Percentiles rank a stretch among this genome's conserved stretches.
Evolutionary conservation across 2,797 vertebrate genomes (phyloP).

Genomic region (Buphagus erythrorhynchus): DNA sequence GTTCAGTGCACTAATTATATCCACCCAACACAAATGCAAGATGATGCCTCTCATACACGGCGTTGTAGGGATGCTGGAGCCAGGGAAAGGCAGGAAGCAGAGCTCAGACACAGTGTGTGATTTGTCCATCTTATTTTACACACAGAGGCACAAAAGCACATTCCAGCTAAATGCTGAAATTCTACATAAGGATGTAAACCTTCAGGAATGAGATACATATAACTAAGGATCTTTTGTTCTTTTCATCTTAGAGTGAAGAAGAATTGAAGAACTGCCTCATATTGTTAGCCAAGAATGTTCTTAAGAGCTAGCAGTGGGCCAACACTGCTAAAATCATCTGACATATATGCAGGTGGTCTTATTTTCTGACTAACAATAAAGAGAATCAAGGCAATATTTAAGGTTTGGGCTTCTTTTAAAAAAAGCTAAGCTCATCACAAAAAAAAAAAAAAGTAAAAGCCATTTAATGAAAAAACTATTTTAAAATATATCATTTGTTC

Average conservation of each 20-base stretch:
- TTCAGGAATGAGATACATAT: background rate
- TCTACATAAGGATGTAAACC: background rate
- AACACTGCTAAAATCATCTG: background rate
- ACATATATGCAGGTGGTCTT: background rate
- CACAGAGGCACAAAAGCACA: background rate
- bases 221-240: conserved; percentile 1
- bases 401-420: background rate
- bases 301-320: background rate
- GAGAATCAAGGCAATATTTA: background rate
- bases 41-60: background rate
- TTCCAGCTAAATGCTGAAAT: background rate
- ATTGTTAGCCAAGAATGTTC: background rate
- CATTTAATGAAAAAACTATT: background rate
- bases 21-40: background rate
- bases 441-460: background rate
- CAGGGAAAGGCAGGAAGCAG: background rate
- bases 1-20: conserved; percentile 55
- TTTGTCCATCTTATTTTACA: background rate
- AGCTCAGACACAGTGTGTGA: background rate
- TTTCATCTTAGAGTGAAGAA: background rate
- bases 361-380: background rate
- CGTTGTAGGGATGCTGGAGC: background rate
- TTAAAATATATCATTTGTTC: background rate
- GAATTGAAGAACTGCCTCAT: background rate
- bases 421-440: background rate